A percentile compares a stretch with the other conserved stretches of the same genome.
phyloP scores from a whole-genome alignment of 2,888 invertebrate species.

The Tryphoninae sp. region DNA sequence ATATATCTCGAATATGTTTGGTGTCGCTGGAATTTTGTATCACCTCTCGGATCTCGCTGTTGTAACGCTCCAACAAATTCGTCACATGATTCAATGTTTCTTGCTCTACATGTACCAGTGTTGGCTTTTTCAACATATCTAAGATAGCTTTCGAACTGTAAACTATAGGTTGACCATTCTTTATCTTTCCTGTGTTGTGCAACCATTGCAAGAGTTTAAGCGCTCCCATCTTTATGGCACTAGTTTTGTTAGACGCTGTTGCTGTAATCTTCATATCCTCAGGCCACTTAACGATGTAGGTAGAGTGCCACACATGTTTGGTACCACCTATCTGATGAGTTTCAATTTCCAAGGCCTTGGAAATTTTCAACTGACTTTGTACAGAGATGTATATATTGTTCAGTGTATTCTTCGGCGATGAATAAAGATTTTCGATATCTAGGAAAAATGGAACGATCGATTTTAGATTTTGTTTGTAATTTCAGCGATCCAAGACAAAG shows the following conservation, averaged over 20 bases:
- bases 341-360: conserved; percentile 69
- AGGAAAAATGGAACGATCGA: too few relatives aligned
- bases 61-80: conserved; percentile 81
- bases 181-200: conserved; percentile 81
- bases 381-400: conserved; percentile 82
- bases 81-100: conserved; percentile 80
- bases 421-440: too few relatives aligned
- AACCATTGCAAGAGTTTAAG: conserved; percentile 83
- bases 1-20: conserved; percentile 17
- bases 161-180: conserved; percentile 82
- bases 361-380: conserved; percentile 81
- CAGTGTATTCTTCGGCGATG: conserved; percentile 66
- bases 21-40: conserved; percentile 21
- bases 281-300: conserved; percentile 84
- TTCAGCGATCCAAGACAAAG: too few relatives aligned
- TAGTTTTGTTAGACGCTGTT: conserved; percentile 82
- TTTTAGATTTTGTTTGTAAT: too few relatives aligned
- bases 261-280: conserved; percentile 83
- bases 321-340: background rate
- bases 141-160: conserved; percentile 80
- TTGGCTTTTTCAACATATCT: conserved; percentile 77
- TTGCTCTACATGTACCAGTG: conserved; percentile 78
- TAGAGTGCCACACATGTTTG: conserved; percentile 76
- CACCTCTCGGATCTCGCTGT: conserved; percentile 70
- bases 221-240: conserved; percentile 83